Evolutionary conservation across 1,140 invertebrate genomes (phyloP).

Genomic region (Caenorhabditis latens): DNA sequence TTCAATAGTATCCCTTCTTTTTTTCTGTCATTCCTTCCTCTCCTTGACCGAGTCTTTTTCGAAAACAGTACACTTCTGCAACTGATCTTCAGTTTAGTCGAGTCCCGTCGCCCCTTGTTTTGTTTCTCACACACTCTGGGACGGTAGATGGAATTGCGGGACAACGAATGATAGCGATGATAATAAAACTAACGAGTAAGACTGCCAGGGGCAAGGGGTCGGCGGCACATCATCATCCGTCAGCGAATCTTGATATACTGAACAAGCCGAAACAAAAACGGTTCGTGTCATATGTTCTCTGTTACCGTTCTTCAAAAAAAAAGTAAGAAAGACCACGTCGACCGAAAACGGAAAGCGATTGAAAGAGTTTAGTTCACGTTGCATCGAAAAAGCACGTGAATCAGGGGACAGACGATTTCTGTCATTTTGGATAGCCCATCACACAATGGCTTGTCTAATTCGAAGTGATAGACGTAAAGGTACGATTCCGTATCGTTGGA

Average conservation of each 20-base stretch:
- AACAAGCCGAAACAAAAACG: not conserved
- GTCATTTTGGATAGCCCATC: slow-evolving; percentile 20
- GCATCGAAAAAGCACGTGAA: slow-evolving; percentile 39
- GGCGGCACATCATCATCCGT: not conserved
- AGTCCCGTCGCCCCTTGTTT: not conserved
- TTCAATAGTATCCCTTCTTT: not conserved
- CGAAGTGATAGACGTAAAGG: not conserved
- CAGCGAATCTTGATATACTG: not conserved
- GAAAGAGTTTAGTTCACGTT: slow-evolving; percentile 29
- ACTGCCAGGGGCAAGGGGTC: not conserved
- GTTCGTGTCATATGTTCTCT: slow-evolving; percentile 24
- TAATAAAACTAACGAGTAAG: slow-evolving; percentile 26
- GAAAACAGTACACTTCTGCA: not conserved
- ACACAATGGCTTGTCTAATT: slow-evolving; percentile 20
- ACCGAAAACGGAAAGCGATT: not conserved
- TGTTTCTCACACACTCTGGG: slow-evolving; percentile 23
- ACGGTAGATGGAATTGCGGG: not conserved
- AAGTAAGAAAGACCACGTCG: slow-evolving; percentile 2
- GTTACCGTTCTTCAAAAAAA: not conserved
- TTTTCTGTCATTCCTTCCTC: not conserved
- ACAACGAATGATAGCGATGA: not conserved
- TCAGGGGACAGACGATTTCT: not conserved
- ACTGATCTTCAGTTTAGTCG: slow-evolving; percentile 44
- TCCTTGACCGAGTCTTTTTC: not conserved
- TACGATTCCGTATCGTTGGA: not conserved